Conservation (phyloP, 2,113 vertebrate genomes). For the Aleadryas rufinucha region DNA sequence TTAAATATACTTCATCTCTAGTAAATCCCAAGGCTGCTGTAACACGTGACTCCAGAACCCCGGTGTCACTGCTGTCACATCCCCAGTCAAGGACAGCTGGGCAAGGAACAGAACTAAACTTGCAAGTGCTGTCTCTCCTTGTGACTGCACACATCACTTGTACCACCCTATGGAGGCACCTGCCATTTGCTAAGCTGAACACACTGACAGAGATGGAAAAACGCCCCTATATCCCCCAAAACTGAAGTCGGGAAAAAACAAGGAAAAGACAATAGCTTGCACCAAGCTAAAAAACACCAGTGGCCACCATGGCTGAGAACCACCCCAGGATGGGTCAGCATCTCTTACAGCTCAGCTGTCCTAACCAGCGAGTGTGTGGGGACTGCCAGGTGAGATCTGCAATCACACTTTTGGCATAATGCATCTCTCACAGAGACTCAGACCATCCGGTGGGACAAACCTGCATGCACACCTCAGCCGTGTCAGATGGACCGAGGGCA, state of each 20-base stretch:
- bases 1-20: background rate
- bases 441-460: background rate
- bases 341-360: background rate
- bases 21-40: background rate
- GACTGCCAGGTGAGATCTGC: background rate
- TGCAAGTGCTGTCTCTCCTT: background rate
- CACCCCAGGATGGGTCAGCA: rapidly evolving
- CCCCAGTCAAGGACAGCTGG: background rate
- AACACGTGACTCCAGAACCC: background rate
- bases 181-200: background rate
- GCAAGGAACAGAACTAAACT: background rate
- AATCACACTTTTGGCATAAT: background rate
- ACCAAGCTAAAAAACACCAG: background rate
- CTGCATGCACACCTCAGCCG: rapidly evolving
- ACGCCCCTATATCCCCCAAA: background rate
- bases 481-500: background rate
- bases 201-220: background rate
- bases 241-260: background rate
- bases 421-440: background rate
- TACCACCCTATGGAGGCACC: rapidly evolving
- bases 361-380: background rate
- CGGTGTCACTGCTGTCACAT: rapidly evolving
- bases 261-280: background rate
- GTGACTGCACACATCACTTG: background rate
- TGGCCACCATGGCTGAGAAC: background rate